Conservation (phyloP, 2,888 invertebrate species). For the Chrysina gloriosa region DNA sequence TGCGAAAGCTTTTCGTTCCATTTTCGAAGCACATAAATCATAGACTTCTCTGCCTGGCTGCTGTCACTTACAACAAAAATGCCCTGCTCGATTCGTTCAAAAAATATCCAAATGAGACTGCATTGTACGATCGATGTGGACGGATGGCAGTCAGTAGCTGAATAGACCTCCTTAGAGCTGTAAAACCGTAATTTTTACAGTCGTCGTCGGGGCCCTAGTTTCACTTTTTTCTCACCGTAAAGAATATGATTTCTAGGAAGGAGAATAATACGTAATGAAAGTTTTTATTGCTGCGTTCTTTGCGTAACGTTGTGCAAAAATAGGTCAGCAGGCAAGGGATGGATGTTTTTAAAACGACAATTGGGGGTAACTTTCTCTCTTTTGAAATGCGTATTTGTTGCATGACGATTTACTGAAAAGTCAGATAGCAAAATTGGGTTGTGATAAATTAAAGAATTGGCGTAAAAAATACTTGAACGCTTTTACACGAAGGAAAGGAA, state of each 20-base stretch:
- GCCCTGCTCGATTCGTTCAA: neutral
- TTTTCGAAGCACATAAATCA: neutral
- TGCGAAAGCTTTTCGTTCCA: neutral
- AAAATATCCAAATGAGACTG: neutral
- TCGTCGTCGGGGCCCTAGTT: neutral
- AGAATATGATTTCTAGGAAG: slow-evolving; percentile 11
- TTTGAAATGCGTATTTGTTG: slow-evolving; percentile 41
- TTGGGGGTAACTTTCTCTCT: neutral
- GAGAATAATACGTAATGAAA: neutral
- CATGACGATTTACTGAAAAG: too few relatives aligned
- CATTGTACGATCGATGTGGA: neutral
- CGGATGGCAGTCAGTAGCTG: neutral
- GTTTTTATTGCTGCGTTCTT: neutral
- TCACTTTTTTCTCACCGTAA: slow-evolving; percentile 3
- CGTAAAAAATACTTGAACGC: too few relatives aligned
- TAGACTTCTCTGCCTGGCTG: neutral
- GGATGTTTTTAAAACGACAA: neutral
- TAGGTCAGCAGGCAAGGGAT: slow-evolving; percentile 4
- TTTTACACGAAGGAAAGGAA: too few relatives aligned
- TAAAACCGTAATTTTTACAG: slow-evolving; percentile 20
- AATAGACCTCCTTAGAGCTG: slow-evolving; percentile 1
- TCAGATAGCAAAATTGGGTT: too few relatives aligned
- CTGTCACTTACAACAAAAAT: neutral
- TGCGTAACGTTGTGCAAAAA: slow-evolving; percentile 17
- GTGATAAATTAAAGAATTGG: too few relatives aligned